A percentile compares a stretch with the other conserved stretches of the same genome.
Evolutionary conservation across 2,113 vertebrate species (phyloP).

Genomic region (Rhinolophus ferrumequinum): DNA sequence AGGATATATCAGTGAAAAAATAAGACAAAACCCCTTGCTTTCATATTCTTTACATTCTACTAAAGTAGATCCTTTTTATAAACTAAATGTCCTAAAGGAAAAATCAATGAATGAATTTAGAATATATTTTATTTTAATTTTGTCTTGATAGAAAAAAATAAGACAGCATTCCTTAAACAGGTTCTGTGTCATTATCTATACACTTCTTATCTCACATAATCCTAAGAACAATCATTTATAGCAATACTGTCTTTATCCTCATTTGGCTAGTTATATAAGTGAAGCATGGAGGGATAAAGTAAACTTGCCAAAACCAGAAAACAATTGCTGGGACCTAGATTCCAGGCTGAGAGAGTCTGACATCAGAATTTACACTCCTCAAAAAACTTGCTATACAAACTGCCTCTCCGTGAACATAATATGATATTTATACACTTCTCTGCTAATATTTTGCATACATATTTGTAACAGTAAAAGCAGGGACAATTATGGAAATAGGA

Average conservation of each 20-base stretch:
- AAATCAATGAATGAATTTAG: not conserved
- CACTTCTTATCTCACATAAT: not conserved
- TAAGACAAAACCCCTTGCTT: not conserved
- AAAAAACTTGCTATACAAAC: not conserved
- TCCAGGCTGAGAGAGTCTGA: not conserved
- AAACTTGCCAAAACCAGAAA: not conserved
- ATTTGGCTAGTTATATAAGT: not conserved
- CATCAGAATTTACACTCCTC: not conserved
- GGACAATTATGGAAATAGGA: not conserved
- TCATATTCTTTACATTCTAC: not conserved
- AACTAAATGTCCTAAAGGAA: not conserved
- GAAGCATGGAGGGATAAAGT: not conserved
- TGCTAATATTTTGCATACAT: not conserved
- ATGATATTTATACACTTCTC: not conserved
- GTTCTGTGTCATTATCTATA: not conserved
- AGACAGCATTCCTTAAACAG: not conserved
- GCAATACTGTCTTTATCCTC: not conserved
- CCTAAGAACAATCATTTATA: not conserved
- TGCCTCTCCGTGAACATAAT: not conserved
- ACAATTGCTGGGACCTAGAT: not conserved
- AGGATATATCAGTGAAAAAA: not conserved
- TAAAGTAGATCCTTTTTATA: not conserved
- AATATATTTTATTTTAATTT: not conserved
- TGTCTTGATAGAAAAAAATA: not conserved
- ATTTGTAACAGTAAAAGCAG: not conserved